A percentile compares a stretch with the other conserved stretches of the same genome.
Evolutionary conservation across 2,113 vertebrate genomes (phyloP).

Genomic region (Atherinomorus stipes): DNA sequence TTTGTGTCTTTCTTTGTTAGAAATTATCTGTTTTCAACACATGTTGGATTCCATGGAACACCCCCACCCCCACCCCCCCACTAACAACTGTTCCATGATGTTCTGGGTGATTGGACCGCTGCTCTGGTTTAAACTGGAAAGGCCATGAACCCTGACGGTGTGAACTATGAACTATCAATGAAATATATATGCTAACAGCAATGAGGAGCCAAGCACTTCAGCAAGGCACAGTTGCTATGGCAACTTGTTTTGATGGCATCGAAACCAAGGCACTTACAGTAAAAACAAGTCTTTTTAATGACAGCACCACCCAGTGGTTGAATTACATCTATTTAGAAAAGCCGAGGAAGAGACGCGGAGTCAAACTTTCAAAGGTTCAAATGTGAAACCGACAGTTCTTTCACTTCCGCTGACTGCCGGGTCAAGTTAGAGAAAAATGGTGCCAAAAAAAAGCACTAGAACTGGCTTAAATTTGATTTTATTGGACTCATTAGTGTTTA

Average conservation of each 20-base stretch:
- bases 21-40: too few species aligned
- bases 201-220: not conserved
- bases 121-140: not conserved
- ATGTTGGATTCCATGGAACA: too few species aligned
- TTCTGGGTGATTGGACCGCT: not conserved
- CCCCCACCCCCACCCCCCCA: too few species aligned
- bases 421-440: too few species aligned
- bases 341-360: too few species aligned
- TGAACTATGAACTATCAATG: not conserved
- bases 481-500: too few species aligned
- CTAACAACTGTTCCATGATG: not conserved
- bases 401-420: too few species aligned
- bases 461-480: too few species aligned
- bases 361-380: slow-evolving; percentile 13
- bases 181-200: not conserved
- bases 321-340: too few species aligned
- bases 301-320: not conserved
- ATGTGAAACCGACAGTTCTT: not conserved
- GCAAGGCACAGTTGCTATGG: not conserved
- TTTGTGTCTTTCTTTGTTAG: too few species aligned
- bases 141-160: not conserved
- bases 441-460: too few species aligned
- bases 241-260: not conserved
- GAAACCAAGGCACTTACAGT: not conserved
- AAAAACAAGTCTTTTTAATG: not conserved